Evolutionary conservation across 2,113 vertebrate species (phyloP).

Genomic region (Cnemophilus loriae): DNA sequence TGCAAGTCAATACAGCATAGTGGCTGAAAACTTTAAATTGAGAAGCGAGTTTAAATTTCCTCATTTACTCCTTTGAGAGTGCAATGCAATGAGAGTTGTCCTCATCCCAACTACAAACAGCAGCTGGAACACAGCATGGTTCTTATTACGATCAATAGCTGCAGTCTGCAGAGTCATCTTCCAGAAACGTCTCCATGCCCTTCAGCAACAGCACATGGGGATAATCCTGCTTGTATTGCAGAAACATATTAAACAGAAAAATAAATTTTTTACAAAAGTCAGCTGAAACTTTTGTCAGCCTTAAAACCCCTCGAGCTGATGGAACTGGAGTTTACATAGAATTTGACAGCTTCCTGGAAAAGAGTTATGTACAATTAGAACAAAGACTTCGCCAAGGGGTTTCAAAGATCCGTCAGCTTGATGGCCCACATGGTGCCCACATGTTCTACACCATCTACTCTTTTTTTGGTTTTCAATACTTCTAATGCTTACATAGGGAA

Average conservation of each 20-base stretch:
- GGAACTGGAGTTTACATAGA: not conserved
- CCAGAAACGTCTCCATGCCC: not conserved
- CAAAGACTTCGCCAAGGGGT: not conserved
- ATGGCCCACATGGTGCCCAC: not conserved
- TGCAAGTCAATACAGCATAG: not conserved
- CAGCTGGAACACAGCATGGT: not conserved
- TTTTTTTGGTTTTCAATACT: not conserved
- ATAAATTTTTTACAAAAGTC: not conserved
- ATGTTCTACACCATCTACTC: not conserved
- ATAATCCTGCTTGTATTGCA: not conserved
- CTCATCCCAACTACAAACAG: not conserved
- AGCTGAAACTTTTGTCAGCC: not conserved
- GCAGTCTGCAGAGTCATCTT: not conserved
- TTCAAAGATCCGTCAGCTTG: not conserved
- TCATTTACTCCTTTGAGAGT: not conserved
- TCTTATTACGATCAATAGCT: slow-evolving; percentile 1
- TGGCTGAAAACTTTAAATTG: not conserved
- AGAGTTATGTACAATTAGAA: not conserved
- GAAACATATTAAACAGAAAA: not conserved
- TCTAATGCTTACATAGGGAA: not conserved
- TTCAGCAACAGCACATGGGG: not conserved
- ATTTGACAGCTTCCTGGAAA: not conserved
- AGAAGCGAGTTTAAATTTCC: not conserved
- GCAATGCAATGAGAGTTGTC: not conserved
- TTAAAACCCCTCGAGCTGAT: not conserved